Evolutionary conservation across 2,797 vertebrate genomes (phyloP).

Genomic region (Chelidonichthys spinosus): DNA sequence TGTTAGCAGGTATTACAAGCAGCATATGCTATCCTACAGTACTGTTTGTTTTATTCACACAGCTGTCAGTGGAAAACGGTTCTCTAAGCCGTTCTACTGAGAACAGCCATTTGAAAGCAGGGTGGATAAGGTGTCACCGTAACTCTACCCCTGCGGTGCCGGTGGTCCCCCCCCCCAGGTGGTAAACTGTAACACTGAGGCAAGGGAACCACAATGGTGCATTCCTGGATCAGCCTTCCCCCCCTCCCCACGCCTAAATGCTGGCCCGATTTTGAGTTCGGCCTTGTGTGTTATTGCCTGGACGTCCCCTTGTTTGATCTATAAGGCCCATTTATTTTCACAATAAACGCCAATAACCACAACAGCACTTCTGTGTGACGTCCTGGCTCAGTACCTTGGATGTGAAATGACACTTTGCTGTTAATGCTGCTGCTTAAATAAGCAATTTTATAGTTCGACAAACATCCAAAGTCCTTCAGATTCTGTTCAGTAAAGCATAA

Average conservation of each 20-base stretch:
- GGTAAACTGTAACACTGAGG: conserved; percentile 50
- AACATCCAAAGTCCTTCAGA: background rate
- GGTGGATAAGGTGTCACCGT: conserved; percentile 70
- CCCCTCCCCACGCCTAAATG: too few relatives aligned
- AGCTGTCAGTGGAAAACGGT: conserved; percentile 57
- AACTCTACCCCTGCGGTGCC: conserved; percentile 62
- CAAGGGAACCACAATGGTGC: conserved; percentile 38
- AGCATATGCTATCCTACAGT: conserved; percentile 62
- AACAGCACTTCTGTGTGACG: background rate
- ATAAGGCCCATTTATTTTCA: conserved; percentile 25
- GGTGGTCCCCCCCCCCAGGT: conserved; percentile 53
- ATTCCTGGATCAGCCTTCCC: conserved; percentile 34
- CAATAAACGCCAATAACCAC: background rate
- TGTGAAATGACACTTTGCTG: background rate
- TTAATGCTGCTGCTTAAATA: background rate
- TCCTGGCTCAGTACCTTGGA: conserved; percentile 9
- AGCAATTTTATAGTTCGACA: background rate
- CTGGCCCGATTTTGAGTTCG: too few relatives aligned
- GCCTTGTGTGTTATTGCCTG: conserved; percentile 14
- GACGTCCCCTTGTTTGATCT: conserved; percentile 31
- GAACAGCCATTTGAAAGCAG: conserved; percentile 30
- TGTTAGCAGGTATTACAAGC: conserved; percentile 8
- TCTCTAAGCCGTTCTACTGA: conserved; percentile 55
- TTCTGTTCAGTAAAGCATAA: background rate
- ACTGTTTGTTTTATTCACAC: conserved; percentile 31